Conservation (phyloP, 2,888 invertebrate species). For the Mimachlamys varia region DNA sequence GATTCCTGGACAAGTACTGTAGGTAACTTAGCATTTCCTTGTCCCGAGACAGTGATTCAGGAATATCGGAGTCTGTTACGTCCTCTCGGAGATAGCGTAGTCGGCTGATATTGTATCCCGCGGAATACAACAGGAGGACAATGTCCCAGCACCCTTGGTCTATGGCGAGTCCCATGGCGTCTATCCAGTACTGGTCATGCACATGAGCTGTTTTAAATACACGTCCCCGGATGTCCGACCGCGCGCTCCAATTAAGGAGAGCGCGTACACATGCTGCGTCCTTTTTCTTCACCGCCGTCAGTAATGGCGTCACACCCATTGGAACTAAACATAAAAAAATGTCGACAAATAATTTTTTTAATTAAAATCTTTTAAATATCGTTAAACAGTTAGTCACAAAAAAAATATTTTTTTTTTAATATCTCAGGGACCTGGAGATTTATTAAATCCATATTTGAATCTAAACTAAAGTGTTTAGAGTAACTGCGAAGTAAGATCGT, state of each 20-base stretch:
- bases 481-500: too few relatives aligned
- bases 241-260: not conserved
- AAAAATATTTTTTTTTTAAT: too few relatives aligned
- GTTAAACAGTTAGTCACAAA: too few relatives aligned
- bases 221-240: not conserved
- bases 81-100: not conserved
- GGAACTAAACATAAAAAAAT: not conserved
- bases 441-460: too few relatives aligned
- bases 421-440: too few relatives aligned
- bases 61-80: not conserved
- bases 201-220: conserved; percentile 1
- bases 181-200: conserved; percentile 13
- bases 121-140: not conserved
- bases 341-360: too few relatives aligned
- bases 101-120: conserved; percentile 1
- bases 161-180: not conserved
- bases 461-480: too few relatives aligned
- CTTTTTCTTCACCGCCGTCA: not conserved
- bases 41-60: not conserved
- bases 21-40: not conserved
- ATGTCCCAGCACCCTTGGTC: conserved; percentile 1
- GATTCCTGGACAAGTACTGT: not conserved
- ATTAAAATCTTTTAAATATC: too few relatives aligned
- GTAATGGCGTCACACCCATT: conserved; percentile 12
- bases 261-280: not conserved